These are phyloP conservation scores for Heliconius hewitsoni DNA, from an alignment of 1,140 invertebrate genomes.

Conservation along the genomic window DNA sequence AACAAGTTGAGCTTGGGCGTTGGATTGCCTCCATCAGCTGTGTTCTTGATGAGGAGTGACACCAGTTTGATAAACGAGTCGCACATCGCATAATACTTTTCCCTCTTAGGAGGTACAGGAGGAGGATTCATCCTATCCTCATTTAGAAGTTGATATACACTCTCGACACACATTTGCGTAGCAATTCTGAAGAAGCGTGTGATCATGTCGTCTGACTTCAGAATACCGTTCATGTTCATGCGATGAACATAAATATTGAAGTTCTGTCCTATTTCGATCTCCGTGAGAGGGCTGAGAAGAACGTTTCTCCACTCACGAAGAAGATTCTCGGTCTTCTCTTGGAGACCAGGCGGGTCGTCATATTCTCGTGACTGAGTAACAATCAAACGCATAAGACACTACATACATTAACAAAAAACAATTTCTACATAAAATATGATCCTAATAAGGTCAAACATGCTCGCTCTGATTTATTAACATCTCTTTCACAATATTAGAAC, in stretches of 20 bases:
- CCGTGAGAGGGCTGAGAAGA: conserved; percentile 87
- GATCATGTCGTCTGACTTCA: conserved; percentile 98
- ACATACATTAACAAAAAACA: neutral
- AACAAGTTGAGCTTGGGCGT: conserved; percentile 97
- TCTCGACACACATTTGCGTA: conserved; percentile 97
- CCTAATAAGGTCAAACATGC: neutral
- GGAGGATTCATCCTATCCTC: conserved; percentile 79
- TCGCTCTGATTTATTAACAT: neutral
- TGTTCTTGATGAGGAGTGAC: conserved; percentile 97
- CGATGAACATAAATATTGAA: conserved; percentile 96
- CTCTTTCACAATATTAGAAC: neutral
- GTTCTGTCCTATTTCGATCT: conserved; percentile 95
- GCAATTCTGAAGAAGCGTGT: conserved; percentile 98
- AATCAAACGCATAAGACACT: neutral
- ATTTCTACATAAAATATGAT: neutral
- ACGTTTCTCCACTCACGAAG: conserved; percentile 97
- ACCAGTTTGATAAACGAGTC: conserved; percentile 98
- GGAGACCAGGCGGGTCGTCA: conserved; percentile 95
- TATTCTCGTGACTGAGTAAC: conserved; percentile 89
- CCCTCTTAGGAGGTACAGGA: conserved; percentile 84
- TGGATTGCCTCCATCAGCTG: conserved; percentile 92
- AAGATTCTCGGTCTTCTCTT: conserved; percentile 97
- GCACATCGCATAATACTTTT: conserved; percentile 97
- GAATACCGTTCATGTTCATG: conserved; percentile 97
- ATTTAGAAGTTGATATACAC: conserved; percentile 91